Base-by-base conservation (phyloP, 2,888 invertebrate genomes). In the Acleris emargana region DNA sequence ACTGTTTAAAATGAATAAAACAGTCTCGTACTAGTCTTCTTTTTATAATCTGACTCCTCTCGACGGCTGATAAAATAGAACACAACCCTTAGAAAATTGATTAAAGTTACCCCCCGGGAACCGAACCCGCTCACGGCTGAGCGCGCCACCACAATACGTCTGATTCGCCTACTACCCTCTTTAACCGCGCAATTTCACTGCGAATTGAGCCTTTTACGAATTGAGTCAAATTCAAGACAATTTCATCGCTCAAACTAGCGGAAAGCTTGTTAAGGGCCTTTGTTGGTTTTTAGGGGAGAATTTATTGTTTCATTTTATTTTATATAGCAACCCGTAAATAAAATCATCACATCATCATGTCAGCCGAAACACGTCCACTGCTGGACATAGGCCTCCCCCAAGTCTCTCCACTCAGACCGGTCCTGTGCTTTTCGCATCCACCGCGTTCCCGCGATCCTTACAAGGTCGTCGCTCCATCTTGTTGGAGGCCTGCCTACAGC, bases 141-240 rank as follows among this genome's bases (percentile, higher is more conserved):
- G 73, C 86, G 88, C 71, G 64, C 79, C 62, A 76, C 72, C 73
- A 90, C 90, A 91, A 91, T 90, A 76, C 79, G 79, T 79, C 82
- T 89, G 89, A 90, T 89, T 88, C 83, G 82, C 76, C 80, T 77
- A 78, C 89, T 87, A 88, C 90, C 90, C 91, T 86, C 87, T 81
- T 86, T 84, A 74, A 77, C 62, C 79, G 75, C 69, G 69, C 85
- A 86, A 89, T 88, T 89, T 88, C 76, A 83, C 80, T 57, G 81
- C 77, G 88, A 80, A 81, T 83, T 81, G 79, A 76, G 75, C 77
- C 76, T 74, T 78, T 76, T 75, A 69, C 50, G 49, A 68, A 61
- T 67, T 66, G 64, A 68, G 72, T 38, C 63, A 71, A 70, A 75
- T 74, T 70, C 72, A 72, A 76, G 75, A 78, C 76, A 79, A 81